Conservation (phyloP, 1,140 invertebrate genomes). For the Zaprionus kolodkinae region DNA sequence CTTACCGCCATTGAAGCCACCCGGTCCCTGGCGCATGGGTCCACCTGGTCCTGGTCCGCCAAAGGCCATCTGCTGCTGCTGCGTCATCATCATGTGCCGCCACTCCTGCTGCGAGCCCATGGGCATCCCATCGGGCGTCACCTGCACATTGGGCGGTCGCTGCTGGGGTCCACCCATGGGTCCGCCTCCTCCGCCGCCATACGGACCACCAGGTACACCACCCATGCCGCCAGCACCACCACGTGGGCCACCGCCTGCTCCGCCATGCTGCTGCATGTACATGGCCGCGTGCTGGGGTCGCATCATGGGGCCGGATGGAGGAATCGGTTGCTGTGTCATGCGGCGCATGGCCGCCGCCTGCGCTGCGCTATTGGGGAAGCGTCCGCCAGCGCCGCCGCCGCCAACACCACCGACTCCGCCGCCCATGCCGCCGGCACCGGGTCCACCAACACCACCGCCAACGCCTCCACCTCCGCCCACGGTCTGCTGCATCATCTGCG, state of each 20-base stretch:
- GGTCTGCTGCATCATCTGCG: constrained; percentile 83
- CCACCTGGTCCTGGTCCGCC: constrained; percentile 83
- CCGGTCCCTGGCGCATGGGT: constrained; percentile 87
- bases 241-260: constrained; percentile 64
- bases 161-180: constrained; percentile 83
- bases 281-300: constrained; percentile 86
- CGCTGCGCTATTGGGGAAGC: constrained; percentile 79
- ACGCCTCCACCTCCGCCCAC: constrained; percentile 84
- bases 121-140: constrained; percentile 85
- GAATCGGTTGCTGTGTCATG: constrained; percentile 88
- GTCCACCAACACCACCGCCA: constrained; percentile 70
- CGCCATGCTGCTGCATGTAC: constrained; percentile 85
- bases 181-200: constrained; percentile 62
- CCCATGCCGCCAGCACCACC: constrained; percentile 82
- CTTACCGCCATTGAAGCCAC: constrained; percentile 88
- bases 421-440: constrained; percentile 77
- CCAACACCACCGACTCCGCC: constrained; percentile 79
- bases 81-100: constrained; percentile 89
- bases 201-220: constrained; percentile 84
- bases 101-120: constrained; percentile 88
- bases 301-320: constrained; percentile 90
- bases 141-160: constrained; percentile 85
- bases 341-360: constrained; percentile 87
- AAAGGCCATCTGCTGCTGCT: constrained; percentile 87
- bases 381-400: constrained; percentile 83